Evolutionary conservation across 2,113 vertebrate genomes (phyloP).

Genomic region (Entomyzon cyanotis): DNA sequence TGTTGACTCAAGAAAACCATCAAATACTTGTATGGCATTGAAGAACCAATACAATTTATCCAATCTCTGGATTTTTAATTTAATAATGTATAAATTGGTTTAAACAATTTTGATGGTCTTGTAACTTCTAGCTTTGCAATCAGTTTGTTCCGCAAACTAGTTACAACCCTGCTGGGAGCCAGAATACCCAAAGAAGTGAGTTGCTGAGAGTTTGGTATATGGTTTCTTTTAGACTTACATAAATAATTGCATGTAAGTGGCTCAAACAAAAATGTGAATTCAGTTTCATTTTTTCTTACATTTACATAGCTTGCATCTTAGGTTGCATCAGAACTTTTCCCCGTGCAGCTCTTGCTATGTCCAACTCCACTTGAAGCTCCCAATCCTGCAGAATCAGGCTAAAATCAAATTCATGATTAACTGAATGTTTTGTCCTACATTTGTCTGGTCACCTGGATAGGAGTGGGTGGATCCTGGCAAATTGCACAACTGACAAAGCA

Average conservation of each 20-base stretch:
- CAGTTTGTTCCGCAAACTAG: slow-evolving; percentile 16
- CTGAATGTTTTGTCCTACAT: neutral
- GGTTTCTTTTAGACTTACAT: neutral
- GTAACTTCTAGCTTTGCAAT: neutral
- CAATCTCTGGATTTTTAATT: slow-evolving; percentile 60
- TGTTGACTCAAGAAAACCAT: neutral
- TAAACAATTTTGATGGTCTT: slow-evolving; percentile 27
- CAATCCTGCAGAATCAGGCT: neutral
- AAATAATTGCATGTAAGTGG: neutral
- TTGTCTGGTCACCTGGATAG: neutral
- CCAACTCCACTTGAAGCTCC: neutral
- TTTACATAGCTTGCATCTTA: neutral
- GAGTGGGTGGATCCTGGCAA: neutral
- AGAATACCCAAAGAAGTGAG: neutral
- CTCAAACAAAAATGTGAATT: neutral
- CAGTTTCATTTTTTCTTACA: neutral
- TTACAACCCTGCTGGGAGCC: neutral
- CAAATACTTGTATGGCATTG: slow-evolving; percentile 61
- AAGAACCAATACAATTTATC: slow-evolving; percentile 36
- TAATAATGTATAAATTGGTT: slow-evolving; percentile 53
- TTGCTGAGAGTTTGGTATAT: neutral
- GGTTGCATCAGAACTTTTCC: neutral
- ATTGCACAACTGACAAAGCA: neutral
- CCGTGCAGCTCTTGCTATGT: fast-evolving
- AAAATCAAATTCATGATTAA: neutral